Conservation (phyloP, 1,140 invertebrate genomes). For the Sarcophaga peregrina region DNA sequence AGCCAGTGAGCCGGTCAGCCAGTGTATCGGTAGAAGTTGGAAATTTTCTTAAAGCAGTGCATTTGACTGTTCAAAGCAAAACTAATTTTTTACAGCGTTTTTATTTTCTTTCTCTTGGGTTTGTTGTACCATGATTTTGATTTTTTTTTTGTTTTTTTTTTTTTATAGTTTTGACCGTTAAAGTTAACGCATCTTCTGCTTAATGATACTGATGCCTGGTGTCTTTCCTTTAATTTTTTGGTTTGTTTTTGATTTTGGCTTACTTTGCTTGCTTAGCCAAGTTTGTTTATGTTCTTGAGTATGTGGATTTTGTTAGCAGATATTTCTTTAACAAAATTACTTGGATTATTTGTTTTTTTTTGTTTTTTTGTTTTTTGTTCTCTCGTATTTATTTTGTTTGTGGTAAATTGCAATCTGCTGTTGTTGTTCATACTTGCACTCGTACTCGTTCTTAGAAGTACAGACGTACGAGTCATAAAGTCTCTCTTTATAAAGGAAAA, state of each 20-base stretch:
- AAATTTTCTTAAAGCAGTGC: not conserved
- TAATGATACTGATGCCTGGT: not conserved
- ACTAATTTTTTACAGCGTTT: conserved; percentile 17
- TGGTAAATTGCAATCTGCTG: conserved; percentile 23
- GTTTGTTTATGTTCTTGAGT: not conserved
- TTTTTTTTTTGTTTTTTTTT: not conserved
- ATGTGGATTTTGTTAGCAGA: not conserved
- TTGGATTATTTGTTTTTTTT: too few species aligned
- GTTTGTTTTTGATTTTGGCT: not conserved
- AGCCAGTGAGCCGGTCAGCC: too few species aligned
- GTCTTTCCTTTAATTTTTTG: not conserved
- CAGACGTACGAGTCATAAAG: conserved; percentile 7
- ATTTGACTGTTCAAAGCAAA: not conserved
- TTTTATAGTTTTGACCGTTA: conserved; percentile 33
- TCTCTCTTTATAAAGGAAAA: not conserved
- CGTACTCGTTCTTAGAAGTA: not conserved
- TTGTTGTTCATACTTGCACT: too few species aligned
- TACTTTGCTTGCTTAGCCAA: too few species aligned
- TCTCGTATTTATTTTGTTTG: not conserved
- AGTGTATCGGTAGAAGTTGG: not conserved
- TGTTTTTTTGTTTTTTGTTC: not conserved
- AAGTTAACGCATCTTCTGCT: conserved; percentile 33
- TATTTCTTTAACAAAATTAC: not conserved
- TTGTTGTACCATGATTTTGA: not conserved
- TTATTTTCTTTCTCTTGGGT: not conserved